Evolutionary conservation across 53 echinoderm and acorn worm species (phyloP), one percentile per base, ranked within the genome.

Genomic region (Patiria pectinifera): DNA sequence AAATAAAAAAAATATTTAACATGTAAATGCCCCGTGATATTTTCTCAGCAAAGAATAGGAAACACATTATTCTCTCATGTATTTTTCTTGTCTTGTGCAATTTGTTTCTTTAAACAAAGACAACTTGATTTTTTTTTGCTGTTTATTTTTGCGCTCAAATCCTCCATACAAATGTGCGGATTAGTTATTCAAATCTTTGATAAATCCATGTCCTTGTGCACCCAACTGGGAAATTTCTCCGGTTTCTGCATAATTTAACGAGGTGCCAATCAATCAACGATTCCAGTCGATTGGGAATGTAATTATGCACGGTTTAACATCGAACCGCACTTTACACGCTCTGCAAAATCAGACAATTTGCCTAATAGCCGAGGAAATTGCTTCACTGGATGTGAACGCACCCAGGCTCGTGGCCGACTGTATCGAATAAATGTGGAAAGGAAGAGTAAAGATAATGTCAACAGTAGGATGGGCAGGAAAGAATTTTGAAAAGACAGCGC

Each of bases 311-410:
- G 79, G 74, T 9, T 46, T 61, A 72, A 86, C 76, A 47, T 75
- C 72, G 86, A 72, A 86, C 86, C 75, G 74, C 72, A 48, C 85
- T 24, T 53, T 61, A 71, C 72, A 75, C 19, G 59, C 60, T 15
- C 80, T 0, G 63, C 16, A 84, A 82, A 53, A 53, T 82, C 23
- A 78, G 76, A 60, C 76, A 90, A 80, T 90, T 53, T 90, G 77
- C 63, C 63, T 90, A 90, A 90, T 90, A 80, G 80, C 81, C 22
- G 6, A 69, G 81, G 13, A 90, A 80, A 90, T 66, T 90, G 90
- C 80, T 48, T 44, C 12, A 13, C 16, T 72, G 18, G n/a, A 71
- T 72, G 76, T 16, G 15, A 23, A 74, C 75, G 85, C 45, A 66
- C 44, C 63, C 2, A 18, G 45, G 12, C 22, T 10, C 21, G 19